phyloP scores from a whole-genome alignment of 1,140 invertebrate genomes.

The Solenopsis invicta region DNA sequence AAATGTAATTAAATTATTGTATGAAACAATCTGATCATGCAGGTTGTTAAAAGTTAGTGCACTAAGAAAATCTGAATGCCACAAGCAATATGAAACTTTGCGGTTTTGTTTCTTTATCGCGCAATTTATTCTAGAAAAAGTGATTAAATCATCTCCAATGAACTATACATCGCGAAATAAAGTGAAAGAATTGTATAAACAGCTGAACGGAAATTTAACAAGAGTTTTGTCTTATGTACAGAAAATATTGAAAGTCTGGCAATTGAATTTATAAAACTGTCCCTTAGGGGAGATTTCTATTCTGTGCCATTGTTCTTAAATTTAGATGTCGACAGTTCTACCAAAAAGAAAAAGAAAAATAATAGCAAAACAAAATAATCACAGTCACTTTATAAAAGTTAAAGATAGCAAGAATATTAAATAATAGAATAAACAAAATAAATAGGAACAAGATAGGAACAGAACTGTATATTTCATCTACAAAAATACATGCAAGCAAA shows the following conservation, averaged over 20 bases:
- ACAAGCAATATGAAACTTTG: slow-evolving; percentile 48
- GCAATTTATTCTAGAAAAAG: slow-evolving; percentile 39
- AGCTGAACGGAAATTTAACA: slow-evolving; percentile 72
- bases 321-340: slow-evolving; percentile 84
- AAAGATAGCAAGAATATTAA: slow-evolving; percentile 38
- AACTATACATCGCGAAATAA: slow-evolving; percentile 75
- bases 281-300: slow-evolving; percentile 84
- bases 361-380: slow-evolving; percentile 63
- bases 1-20: slow-evolving; percentile 55
- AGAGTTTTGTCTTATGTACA: slow-evolving; percentile 46
- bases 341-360: slow-evolving; percentile 74
- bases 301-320: slow-evolving; percentile 82
- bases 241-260: slow-evolving; percentile 49
- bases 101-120: slow-evolving; percentile 43
- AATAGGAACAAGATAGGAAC: slow-evolving; percentile 30
- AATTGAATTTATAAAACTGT: slow-evolving; percentile 84
- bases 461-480: slow-evolving; percentile 65
- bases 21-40: slow-evolving; percentile 68
- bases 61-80: slow-evolving; percentile 51
- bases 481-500: slow-evolving; percentile 71
- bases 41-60: slow-evolving; percentile 68
- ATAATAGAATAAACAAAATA: slow-evolving; percentile 28
- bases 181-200: slow-evolving; percentile 66
- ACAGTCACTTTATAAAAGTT: slow-evolving; percentile 54
- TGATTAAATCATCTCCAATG: slow-evolving; percentile 68